phyloP scores from a whole-genome alignment of 2,113 vertebrate genomes.

The Suricata suricatta region DNA sequence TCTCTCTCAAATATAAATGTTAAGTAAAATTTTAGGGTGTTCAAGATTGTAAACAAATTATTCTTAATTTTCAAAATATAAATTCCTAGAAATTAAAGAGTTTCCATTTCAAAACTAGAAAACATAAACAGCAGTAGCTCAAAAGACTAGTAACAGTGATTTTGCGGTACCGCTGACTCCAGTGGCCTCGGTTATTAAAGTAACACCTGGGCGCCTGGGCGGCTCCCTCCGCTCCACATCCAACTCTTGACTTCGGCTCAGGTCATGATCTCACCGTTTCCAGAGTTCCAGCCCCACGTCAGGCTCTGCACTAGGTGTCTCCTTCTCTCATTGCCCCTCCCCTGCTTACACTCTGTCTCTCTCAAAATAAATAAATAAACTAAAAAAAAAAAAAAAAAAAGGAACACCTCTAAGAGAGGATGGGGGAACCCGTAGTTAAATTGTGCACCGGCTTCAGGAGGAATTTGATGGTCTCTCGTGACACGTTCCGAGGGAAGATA shows the following conservation, averaged over 20 bases:
- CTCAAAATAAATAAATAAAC: too few species aligned
- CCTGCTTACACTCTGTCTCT: too few species aligned
- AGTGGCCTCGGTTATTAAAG: rapidly evolving
- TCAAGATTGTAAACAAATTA: not conserved
- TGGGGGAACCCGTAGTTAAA: rapidly evolving
- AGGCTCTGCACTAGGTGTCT: too few species aligned
- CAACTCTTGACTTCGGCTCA: too few species aligned
- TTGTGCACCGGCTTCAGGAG: rapidly evolving
- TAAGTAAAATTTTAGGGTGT: not conserved
- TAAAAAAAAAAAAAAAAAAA: not conserved
- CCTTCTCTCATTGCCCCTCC: too few species aligned
- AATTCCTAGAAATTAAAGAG: not conserved
- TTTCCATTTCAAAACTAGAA: conserved; percentile 18
- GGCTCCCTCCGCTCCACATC: too few species aligned
- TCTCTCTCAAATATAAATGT: too few species aligned
- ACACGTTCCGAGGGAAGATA: not conserved
- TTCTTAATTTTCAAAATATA: not conserved
- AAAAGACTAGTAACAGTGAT: not conserved
- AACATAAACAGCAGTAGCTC: not conserved
- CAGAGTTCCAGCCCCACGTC: too few species aligned
- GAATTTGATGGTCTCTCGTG: not conserved
- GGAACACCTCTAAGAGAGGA: not conserved
- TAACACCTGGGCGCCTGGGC: too few species aligned
- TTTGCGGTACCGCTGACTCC: not conserved
- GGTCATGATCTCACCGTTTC: too few species aligned